These are phyloP conservation scores for Stegastes partitus DNA, from an alignment of 2,113 vertebrate species.

Conservation along the genomic window DNA sequence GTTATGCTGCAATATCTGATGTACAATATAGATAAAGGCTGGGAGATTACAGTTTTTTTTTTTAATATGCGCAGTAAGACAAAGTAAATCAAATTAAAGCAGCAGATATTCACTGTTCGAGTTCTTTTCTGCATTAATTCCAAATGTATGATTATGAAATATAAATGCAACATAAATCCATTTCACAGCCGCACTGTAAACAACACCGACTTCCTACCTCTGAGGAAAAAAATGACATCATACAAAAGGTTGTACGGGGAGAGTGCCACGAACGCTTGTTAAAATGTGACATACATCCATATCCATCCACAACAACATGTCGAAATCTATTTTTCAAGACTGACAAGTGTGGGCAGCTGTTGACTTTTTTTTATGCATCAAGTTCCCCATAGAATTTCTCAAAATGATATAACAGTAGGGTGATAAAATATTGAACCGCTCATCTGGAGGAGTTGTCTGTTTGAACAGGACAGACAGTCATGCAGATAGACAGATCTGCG, in stretches of 20 bases:
- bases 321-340: slow-evolving; percentile 51
- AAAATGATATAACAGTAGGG: slow-evolving; percentile 44
- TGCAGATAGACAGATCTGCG: slow-evolving; percentile 38
- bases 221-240: background rate
- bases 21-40: background rate
- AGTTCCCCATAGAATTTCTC: slow-evolving; percentile 28
- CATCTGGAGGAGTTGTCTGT: slow-evolving; percentile 56
- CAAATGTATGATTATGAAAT: background rate
- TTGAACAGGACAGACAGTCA: slow-evolving; percentile 50
- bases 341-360: slow-evolving; percentile 50
- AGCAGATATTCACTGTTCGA: background rate
- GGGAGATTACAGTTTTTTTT: background rate
- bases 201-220: background rate
- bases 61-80: background rate
- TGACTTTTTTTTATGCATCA: slow-evolving; percentile 43
- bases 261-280: background rate
- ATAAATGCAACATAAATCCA: slow-evolving; percentile 4
- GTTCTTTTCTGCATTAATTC: slow-evolving; percentile 9
- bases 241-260: background rate
- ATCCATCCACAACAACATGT: slow-evolving; percentile 18
- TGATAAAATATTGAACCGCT: slow-evolving; percentile 69
- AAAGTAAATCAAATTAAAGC: background rate
- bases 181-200: background rate
- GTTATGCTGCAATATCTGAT: background rate
- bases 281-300: slow-evolving; percentile 37